Conservation (phyloP, 2,113 vertebrate genomes). For the zebrafish (Danio rerio) region DNA sequence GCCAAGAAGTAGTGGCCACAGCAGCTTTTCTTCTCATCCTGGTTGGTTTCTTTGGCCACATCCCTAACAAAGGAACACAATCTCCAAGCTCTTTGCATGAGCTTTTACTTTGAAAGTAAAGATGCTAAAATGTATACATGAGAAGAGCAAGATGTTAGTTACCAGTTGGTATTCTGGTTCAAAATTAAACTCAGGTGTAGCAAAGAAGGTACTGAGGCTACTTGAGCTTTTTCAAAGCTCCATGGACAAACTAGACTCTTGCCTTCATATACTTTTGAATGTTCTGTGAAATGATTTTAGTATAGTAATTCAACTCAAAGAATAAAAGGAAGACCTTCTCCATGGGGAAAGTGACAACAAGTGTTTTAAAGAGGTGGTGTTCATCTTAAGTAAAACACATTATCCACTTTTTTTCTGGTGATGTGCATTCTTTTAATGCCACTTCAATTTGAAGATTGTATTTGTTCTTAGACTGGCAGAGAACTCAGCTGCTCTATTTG, state of each 20-base stretch:
- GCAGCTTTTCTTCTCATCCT: conserved; percentile 23
- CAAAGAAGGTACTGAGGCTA: conserved; percentile 66
- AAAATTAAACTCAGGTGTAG: conserved; percentile 76
- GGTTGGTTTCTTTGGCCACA: neutral
- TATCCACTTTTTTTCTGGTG: conserved; percentile 48
- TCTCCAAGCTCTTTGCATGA: neutral
- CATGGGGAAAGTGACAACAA: conserved; percentile 37
- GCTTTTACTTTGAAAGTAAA: neutral
- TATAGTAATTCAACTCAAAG: conserved; percentile 45
- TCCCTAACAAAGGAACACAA: conserved; percentile 26
- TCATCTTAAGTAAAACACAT: conserved; percentile 37
- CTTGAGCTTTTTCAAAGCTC: conserved; percentile 42
- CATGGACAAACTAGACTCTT: conserved; percentile 59
- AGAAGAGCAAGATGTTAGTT: conserved; percentile 23
- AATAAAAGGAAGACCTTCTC: conserved; percentile 45
- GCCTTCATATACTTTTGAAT: conserved; percentile 70
- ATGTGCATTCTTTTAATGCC: conserved; percentile 65
- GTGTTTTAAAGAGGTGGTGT: conserved; percentile 43
- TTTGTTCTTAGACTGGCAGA: conserved; percentile 52
- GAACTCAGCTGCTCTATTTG: conserved; percentile 55
- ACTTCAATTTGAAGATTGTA: conserved; percentile 69
- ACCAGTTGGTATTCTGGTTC: conserved; percentile 56
- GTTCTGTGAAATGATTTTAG: conserved; percentile 68
- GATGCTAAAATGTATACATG: neutral
- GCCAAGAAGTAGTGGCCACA: neutral